A percentile compares a stretch with the other conserved stretches of the same genome.
These are phyloP conservation scores for Melipona quadrifasciata DNA, from an alignment of 1,140 invertebrate genomes.

Conservation along the genomic window DNA sequence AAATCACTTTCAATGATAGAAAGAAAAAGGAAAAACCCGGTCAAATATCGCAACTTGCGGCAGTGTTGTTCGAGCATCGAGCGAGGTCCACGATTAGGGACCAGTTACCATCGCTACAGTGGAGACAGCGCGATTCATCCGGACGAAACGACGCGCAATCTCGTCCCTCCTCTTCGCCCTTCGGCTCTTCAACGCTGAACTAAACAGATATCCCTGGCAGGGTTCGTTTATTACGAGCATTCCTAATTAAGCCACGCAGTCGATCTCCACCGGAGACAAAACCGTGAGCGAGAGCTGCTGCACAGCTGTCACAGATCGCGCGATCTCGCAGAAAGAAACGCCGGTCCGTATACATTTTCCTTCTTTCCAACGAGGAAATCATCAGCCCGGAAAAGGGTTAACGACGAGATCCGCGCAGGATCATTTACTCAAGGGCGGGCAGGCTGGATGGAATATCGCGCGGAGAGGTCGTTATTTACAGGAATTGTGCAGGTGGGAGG, in stretches of 20 bases:
- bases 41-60: background rate
- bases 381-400: slow-evolving; percentile 23
- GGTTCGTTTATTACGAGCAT: slow-evolving; percentile 13
- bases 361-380: background rate
- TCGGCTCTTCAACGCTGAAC: slow-evolving; percentile 11
- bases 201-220: background rate
- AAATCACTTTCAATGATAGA: no score
- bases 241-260: slow-evolving; percentile 25
- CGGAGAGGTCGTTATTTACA: slow-evolving; percentile 18
- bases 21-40: no score
- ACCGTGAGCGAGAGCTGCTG: no score
- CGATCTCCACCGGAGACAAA: background rate
- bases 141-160: slow-evolving; percentile 23
- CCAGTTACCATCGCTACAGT: background rate
- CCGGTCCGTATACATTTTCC: background rate
- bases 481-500: no score
- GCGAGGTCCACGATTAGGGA: no score
- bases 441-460: background rate
- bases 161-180: background rate
- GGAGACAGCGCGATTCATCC: background rate
- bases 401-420: background rate
- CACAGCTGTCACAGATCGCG: background rate
- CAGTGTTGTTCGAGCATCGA: no score
- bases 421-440: background rate
- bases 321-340: slow-evolving; percentile 1